Percentiles rank a stretch among this genome's conserved stretches.
phyloP scores from a whole-genome alignment of 1,140 invertebrate genomes.

The Paralvinella palmiformis region DNA sequence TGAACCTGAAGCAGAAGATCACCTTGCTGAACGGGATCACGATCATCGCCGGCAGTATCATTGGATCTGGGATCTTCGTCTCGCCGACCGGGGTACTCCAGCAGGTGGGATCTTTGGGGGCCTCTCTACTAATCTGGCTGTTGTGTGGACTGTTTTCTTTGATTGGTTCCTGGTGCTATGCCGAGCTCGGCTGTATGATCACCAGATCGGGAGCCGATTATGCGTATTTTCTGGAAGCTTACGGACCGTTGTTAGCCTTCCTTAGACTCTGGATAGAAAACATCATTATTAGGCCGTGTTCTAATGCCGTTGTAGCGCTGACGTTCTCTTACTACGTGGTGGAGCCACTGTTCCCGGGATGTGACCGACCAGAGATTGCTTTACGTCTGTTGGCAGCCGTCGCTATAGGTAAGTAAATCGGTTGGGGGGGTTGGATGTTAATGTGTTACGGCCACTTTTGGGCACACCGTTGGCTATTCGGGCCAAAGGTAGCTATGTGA shows the following conservation, averaged over 20 bases:
- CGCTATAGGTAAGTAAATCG: constrained; percentile 41
- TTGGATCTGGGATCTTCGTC: constrained; percentile 81
- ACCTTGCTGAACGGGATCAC: constrained; percentile 23
- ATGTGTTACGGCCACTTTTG: no score
- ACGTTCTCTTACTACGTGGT: constrained; percentile 49
- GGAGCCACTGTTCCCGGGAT: constrained; percentile 47
- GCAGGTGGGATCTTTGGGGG: constrained; percentile 70
- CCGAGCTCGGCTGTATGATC: constrained; percentile 25
- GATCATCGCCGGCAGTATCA: constrained; percentile 25
- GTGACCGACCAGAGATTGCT: constrained; percentile 41
- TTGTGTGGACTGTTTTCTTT: constrained; percentile 71
- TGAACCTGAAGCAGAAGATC: constrained; percentile 21
- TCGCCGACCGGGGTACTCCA: constrained; percentile 79
- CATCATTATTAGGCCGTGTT: constrained; percentile 67
- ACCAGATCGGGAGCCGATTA: constrained; percentile 27
- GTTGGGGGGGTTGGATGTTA: no score
- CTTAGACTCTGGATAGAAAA: constrained; percentile 56
- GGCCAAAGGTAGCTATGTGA: no score
- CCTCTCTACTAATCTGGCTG: constrained; percentile 72
- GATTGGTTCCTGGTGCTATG: constrained; percentile 46
- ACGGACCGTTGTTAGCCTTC: constrained; percentile 48
- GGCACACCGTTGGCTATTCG: no score
- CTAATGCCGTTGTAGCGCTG: constrained; percentile 52
- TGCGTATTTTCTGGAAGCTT: constrained; percentile 43
- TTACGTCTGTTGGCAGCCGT: constrained; percentile 40